A percentile compares a stretch with the other conserved stretches of the same genome.
Conservation (phyloP, 2,113 vertebrate genomes). For the Alethe diademata region DNA sequence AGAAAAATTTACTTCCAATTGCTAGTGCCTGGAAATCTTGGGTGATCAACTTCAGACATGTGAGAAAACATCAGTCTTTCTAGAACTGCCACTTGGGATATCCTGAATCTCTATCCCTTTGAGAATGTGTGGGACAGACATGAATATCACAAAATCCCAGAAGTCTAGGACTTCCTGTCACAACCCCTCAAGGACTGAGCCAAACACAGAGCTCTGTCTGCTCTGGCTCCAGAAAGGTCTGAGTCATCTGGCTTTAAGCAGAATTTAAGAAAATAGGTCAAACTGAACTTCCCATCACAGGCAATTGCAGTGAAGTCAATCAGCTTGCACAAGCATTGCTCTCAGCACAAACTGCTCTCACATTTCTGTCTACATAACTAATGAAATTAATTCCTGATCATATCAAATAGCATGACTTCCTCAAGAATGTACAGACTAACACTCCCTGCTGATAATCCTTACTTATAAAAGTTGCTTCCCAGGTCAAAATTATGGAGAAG, state of each 20-base stretch:
- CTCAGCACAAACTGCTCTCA: background rate
- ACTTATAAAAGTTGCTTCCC: background rate
- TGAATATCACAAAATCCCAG: background rate
- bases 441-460: background rate
- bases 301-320: conserved; percentile 14
- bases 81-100: background rate
- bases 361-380: conserved; percentile 32
- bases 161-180: background rate
- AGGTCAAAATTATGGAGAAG: background rate
- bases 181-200: background rate
- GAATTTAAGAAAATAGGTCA: conserved; percentile 51
- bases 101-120: background rate
- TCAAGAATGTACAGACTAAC: background rate
- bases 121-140: background rate
- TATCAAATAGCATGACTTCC: background rate
- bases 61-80: background rate
- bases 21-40: background rate
- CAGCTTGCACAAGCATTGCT: conserved; percentile 12
- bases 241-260: conserved; percentile 37
- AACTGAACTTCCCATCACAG: conserved; percentile 22
- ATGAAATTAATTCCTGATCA: conserved; percentile 34
- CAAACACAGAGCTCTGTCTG: background rate
- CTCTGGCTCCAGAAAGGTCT: background rate
- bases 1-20: background rate
- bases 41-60: background rate